Evolutionary conservation across 1,140 invertebrate species (phyloP).

Genomic region (Anagrus nilaparvatae): DNA sequence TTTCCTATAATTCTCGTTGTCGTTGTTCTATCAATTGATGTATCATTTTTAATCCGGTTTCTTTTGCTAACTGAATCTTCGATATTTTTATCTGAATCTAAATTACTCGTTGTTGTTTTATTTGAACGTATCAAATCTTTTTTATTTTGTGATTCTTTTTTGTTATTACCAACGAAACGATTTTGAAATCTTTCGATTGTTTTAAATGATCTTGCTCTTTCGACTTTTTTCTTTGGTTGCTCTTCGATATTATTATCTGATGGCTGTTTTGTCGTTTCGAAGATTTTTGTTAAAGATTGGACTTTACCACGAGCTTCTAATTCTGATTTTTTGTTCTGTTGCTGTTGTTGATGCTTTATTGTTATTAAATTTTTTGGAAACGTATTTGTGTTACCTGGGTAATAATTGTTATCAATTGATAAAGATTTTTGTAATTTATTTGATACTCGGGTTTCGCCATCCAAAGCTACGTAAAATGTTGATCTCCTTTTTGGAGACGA

Average conservation of each 20-base stretch:
- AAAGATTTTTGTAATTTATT: constrained; percentile 24
- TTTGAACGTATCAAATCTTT: too few relatives aligned
- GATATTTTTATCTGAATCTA: constrained; percentile 16
- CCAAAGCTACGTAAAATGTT: constrained; percentile 44
- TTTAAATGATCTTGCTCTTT: constrained; percentile 38
- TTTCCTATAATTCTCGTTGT: too few relatives aligned
- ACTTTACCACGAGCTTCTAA: constrained; percentile 33
- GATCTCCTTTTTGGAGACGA: constrained; percentile 40
- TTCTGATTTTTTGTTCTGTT: neutral
- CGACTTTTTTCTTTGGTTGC: constrained; percentile 32
- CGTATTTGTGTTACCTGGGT: constrained; percentile 29
- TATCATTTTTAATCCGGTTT: too few relatives aligned
- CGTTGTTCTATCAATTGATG: too few relatives aligned
- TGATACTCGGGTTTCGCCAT: constrained; percentile 24
- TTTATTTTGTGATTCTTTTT: too few relatives aligned
- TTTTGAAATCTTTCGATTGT: constrained; percentile 39
- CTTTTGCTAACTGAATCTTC: too few relatives aligned
- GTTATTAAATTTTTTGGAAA: constrained; percentile 23
- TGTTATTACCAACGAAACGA: constrained; percentile 31
- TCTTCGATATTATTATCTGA: neutral
- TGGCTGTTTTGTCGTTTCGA: constrained; percentile 28
- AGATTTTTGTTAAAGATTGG: constrained; percentile 37
- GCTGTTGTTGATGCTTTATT: constrained; percentile 9
- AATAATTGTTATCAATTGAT: constrained; percentile 23
- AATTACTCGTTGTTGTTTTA: constrained; percentile 21